A percentile compares a stretch with the other conserved stretches of the same genome.
These are phyloP conservation scores for Bergia sp. DNA, from an alignment of 92 coral and sea anemone genomes.

Conservation along the genomic window DNA sequence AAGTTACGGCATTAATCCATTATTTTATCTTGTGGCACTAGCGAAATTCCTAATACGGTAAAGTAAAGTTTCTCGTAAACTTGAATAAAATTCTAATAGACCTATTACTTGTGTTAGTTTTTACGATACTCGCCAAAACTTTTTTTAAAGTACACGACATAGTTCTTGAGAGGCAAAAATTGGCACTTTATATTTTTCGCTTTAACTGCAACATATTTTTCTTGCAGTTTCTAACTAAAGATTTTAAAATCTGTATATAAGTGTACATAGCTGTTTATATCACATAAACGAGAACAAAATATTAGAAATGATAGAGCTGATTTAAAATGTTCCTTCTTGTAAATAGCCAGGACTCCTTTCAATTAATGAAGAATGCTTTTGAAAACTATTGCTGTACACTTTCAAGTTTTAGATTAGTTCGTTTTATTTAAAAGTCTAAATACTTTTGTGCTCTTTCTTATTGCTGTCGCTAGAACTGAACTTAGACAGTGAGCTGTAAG, in stretches of 20 bases:
- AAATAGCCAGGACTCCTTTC: background rate
- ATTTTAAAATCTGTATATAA: background rate
- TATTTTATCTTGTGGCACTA: background rate
- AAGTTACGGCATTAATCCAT: too few relatives aligned
- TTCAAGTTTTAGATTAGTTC: background rate
- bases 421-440: background rate
- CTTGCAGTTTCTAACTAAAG: background rate
- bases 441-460: background rate
- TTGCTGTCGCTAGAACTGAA: background rate
- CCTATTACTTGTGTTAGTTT: background rate
- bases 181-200: background rate
- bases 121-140: background rate
- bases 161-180: background rate
- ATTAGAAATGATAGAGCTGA: background rate
- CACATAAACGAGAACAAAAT: background rate
- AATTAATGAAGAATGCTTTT: too few relatives aligned
- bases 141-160: background rate
- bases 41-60: background rate
- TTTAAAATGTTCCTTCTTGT: background rate
- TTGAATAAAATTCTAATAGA: too few relatives aligned
- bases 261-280: background rate
- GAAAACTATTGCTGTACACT: background rate
- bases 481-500: background rate
- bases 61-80: too few relatives aligned
- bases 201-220: background rate